These are phyloP conservation scores for Chrysolina americana DNA, from an alignment of 2,888 invertebrate genomes.

Conservation along the genomic window DNA sequence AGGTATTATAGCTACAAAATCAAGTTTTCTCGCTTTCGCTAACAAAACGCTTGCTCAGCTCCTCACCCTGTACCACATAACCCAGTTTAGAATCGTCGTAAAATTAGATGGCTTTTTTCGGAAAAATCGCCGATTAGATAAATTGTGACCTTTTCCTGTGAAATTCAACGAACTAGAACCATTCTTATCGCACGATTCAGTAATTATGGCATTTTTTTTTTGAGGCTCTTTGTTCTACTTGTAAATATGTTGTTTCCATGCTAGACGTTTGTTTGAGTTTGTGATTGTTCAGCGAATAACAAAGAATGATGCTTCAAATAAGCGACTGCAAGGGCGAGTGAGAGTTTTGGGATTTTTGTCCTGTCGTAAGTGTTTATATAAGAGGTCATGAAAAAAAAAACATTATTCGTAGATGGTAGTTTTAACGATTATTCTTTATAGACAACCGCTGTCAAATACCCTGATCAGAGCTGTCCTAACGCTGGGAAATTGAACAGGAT, in stretches of 20 bases:
- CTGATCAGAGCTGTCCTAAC: too few species aligned
- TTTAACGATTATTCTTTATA: too few species aligned
- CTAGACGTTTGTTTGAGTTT: not conserved
- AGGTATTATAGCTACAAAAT: slow-evolving; percentile 73
- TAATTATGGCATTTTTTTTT: slow-evolving; percentile 29
- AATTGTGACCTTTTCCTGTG: slow-evolving; percentile 40
- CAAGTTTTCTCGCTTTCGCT: slow-evolving; percentile 28
- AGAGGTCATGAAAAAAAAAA: too few species aligned
- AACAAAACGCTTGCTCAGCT: slow-evolving; percentile 9
- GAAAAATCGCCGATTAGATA: slow-evolving; percentile 37
- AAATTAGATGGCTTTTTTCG: slow-evolving; percentile 24
- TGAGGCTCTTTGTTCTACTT: slow-evolving; percentile 15
- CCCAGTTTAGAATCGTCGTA: not conserved
- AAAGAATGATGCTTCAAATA: not conserved
- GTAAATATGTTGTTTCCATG: not conserved
- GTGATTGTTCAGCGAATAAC: not conserved
- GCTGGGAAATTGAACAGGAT: too few species aligned
- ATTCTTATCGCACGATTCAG: slow-evolving; percentile 37
- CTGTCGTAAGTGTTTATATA: too few species aligned
- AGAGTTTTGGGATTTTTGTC: too few species aligned
- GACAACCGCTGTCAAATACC: too few species aligned
- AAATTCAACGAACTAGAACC: slow-evolving; percentile 34
- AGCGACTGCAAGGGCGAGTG: too few species aligned
- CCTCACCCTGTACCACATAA: slow-evolving; percentile 17
- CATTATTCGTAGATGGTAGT: too few species aligned